phyloP scores from a whole-genome alignment of 2,113 vertebrate species.

The Aptenodytes patagonicus region DNA sequence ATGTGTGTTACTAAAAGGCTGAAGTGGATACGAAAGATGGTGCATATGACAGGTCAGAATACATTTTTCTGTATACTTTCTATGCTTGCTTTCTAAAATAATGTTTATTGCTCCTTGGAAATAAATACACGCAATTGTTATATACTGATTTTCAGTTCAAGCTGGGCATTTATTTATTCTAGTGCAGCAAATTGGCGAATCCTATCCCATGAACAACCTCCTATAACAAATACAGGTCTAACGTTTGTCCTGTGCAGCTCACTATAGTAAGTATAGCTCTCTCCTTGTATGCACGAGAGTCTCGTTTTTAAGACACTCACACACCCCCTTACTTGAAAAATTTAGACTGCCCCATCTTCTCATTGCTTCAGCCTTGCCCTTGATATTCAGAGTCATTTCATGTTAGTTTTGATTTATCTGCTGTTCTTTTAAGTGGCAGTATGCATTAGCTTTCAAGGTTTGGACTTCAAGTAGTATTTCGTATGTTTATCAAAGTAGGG shows the following conservation, averaged over 20 bases:
- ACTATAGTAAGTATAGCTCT: not conserved
- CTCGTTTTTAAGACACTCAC: not conserved
- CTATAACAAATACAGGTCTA: not conserved
- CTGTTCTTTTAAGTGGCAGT: not conserved
- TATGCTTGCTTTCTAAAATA: not conserved
- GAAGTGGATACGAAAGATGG: not conserved
- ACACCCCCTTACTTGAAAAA: not conserved
- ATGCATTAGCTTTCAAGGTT: not conserved
- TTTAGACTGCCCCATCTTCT: not conserved
- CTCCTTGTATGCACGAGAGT: not conserved
- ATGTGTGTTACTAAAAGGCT: not conserved
- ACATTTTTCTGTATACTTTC: not conserved
- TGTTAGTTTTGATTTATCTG: not conserved
- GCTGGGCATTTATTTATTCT: not conserved
- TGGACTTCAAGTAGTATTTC: not conserved
- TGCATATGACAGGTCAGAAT: not conserved
- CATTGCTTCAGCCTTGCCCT: not conserved
- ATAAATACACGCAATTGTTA: not conserved
- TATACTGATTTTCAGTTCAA: not conserved
- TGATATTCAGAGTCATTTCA: not conserved
- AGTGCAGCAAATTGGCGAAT: not conserved
- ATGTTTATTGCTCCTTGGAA: not conserved
- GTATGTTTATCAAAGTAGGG: not conserved
- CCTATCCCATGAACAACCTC: not conserved
- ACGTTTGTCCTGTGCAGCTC: not conserved